A percentile compares a stretch with the other conserved stretches of the same genome.
Conservation (phyloP, 1,140 invertebrate species). For the Marisa cornuarietis region DNA sequence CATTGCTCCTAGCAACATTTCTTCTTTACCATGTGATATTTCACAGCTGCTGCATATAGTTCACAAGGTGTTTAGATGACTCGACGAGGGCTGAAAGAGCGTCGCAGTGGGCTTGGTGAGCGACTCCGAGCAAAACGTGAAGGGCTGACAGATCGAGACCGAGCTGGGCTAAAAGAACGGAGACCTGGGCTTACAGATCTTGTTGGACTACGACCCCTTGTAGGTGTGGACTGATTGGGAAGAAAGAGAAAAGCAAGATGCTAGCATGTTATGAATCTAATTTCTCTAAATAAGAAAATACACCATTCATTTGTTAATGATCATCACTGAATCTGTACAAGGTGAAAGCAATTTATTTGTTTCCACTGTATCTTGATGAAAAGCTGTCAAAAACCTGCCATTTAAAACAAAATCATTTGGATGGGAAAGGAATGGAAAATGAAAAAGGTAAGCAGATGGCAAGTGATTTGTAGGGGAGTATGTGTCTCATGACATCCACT, state of each 20-base stretch:
- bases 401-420: too few relatives aligned
- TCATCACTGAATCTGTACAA: background rate
- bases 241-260: background rate
- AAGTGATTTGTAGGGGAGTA: too few relatives aligned
- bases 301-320: too few relatives aligned
- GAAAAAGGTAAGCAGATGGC: too few relatives aligned
- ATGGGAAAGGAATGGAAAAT: too few relatives aligned
- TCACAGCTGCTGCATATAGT: slow-evolving; percentile 11
- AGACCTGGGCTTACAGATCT: slow-evolving; percentile 51
- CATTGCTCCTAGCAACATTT: background rate
- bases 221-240: slow-evolving; percentile 7
- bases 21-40: background rate
- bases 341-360: background rate
- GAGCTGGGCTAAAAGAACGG: slow-evolving; percentile 49
- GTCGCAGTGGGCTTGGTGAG: slow-evolving; percentile 46
- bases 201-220: slow-evolving; percentile 32
- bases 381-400: too few relatives aligned
- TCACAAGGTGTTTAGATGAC: slow-evolving; percentile 1
- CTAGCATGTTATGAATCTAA: too few relatives aligned
- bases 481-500: too few relatives aligned
- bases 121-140: slow-evolving; percentile 42
- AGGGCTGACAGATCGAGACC: slow-evolving; percentile 36
- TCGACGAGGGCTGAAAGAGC: slow-evolving; percentile 34
- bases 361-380: too few relatives aligned
- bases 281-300: too few relatives aligned